Base-by-base conservation (phyloP, 1,140 invertebrate species). In the Spodoptera litura region DNA sequence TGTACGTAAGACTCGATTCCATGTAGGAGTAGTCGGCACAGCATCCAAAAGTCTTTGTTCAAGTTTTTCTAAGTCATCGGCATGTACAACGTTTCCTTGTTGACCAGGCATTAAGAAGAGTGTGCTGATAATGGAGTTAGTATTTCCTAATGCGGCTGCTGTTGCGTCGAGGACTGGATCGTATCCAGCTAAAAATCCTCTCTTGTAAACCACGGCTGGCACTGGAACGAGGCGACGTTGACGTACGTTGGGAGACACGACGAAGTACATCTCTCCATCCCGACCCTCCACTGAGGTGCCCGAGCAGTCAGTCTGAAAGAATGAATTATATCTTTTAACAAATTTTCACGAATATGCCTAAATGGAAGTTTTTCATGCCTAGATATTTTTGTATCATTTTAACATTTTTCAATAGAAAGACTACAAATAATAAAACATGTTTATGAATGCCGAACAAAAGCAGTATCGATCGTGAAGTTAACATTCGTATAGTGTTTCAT, bases 211-310 rank as follows among this genome's bases (percentile, higher is more conserved):
- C 0, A 97, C 97, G 0, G 97, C 97, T 4, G 97, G 97, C 31
- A 98, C 97, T 0, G 97, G 97, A 1, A 98, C 96, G 2, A 98
- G 91, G 62, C 97, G 96, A 15, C 97, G 94, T 89, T 97, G 97
- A 51, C 97, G 95, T 0, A 97, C 96, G 0, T 96, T 96, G 0
- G 97, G 97, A 20, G 97, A 96, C 0, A 98, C 97, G 5, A 97
- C 97, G 85, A 98, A 98, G 88, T 98, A 97, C 95, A 98, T 96
- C 90, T 98, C 97, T 1, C 97, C 97, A 83, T 98, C 97, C 62
- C 97, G 93, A 6, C 97, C 96, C 52, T 96, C 95, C 9, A 96
- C 96, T 2, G 97, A 97, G 6, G 96, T 96, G 52, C 93, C 93
- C 0, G 95, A 94, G 89, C 97, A 98, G 79, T 98, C 97, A 4